Percentiles rank a stretch among this genome's conserved stretches.
phyloP scores from a whole-genome alignment of 2,888 invertebrate genomes.

The Caenorhabditis sp. region DNA sequence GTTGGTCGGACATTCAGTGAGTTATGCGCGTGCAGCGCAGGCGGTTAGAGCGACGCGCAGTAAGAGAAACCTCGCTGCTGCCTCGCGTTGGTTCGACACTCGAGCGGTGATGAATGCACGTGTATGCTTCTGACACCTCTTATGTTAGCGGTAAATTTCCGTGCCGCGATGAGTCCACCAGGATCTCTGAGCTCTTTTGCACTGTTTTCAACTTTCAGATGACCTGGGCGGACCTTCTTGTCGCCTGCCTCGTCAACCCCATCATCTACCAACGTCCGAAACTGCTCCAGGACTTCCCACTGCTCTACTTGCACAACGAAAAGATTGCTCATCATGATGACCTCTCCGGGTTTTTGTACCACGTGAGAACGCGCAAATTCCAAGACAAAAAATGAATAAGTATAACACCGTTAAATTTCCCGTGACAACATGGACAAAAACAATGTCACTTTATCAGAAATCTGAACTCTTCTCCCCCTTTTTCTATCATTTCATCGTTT shows the following conservation, averaged over 20 bases:
- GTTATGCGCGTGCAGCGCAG: slow-evolving; percentile 47
- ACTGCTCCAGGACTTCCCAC: slow-evolving; percentile 55
- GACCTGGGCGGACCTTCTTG: slow-evolving; percentile 66
- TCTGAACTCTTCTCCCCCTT: slow-evolving; percentile 1
- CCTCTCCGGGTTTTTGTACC: slow-evolving; percentile 62
- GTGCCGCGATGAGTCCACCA: slow-evolving; percentile 57
- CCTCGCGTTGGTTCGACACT: slow-evolving; percentile 2
- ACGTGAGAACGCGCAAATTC: slow-evolving; percentile 52
- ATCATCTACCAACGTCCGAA: slow-evolving; percentile 66
- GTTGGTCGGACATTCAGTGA: slow-evolving; percentile 62
- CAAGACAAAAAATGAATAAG: slow-evolving; percentile 36
- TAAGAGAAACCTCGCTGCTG: too few relatives aligned
- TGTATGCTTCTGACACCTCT: slow-evolving; percentile 60
- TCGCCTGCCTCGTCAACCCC: slow-evolving; percentile 64
- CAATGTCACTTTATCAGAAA: slow-evolving; percentile 1
- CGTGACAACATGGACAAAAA: too few relatives aligned
- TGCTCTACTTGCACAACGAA: slow-evolving; percentile 63
- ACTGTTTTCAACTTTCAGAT: slow-evolving; percentile 43
- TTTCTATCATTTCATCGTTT: slow-evolving; percentile 5
- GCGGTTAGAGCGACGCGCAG: slow-evolving; percentile 24
- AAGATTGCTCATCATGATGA: slow-evolving; percentile 58
- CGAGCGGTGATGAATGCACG: slow-evolving; percentile 61
- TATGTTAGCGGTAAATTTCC: slow-evolving; percentile 63
- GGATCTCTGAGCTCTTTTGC: slow-evolving; percentile 60
- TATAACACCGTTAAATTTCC: too few relatives aligned